These are phyloP conservation scores for Aphelenchoides fujianensis DNA, from an alignment of 1,140 invertebrate species.

Conservation along the genomic window DNA sequence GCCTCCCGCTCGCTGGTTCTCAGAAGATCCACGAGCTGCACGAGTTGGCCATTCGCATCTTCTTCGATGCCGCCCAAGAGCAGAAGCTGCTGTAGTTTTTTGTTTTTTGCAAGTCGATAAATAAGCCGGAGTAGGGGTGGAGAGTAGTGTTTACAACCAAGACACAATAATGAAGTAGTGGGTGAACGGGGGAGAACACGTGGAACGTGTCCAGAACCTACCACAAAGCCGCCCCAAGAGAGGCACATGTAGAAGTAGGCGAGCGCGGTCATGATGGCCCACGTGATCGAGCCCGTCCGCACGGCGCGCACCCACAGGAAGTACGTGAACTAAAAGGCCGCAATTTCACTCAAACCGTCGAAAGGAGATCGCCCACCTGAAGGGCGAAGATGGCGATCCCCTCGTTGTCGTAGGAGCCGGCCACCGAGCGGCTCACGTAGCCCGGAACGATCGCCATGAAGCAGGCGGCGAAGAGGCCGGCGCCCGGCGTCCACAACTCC, in stretches of 20 bases:
- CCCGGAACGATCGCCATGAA: conserved; percentile 98
- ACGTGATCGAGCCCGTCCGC: conserved; percentile 93
- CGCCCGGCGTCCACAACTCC: conserved; percentile 88
- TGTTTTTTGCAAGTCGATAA: background rate
- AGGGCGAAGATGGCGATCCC: conserved; percentile 89
- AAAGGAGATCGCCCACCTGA: conserved; percentile 70
- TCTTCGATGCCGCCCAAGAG: background rate
- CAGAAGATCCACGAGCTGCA: background rate
- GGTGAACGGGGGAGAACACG: no score
- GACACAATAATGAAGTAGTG: background rate
- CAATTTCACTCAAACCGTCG: no score
- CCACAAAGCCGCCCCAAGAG: conserved; percentile 17
- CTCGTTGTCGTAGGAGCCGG: conserved; percentile 99
- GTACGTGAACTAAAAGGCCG: conserved; percentile 58
- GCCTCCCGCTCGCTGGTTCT: no score
- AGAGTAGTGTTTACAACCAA: background rate
- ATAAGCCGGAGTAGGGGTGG: background rate
- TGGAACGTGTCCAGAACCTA: background rate
- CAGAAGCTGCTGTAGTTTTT: background rate
- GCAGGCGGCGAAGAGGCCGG: conserved; percentile 94
- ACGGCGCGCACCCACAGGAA: conserved; percentile 81
- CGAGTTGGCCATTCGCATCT: background rate
- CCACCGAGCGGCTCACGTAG: conserved; percentile 96
- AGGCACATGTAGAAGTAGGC: conserved; percentile 99
- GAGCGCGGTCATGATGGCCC: conserved; percentile 85